phyloP scores from a whole-genome alignment of 2,888 invertebrate genomes.

The Daptonema setosum region DNA sequence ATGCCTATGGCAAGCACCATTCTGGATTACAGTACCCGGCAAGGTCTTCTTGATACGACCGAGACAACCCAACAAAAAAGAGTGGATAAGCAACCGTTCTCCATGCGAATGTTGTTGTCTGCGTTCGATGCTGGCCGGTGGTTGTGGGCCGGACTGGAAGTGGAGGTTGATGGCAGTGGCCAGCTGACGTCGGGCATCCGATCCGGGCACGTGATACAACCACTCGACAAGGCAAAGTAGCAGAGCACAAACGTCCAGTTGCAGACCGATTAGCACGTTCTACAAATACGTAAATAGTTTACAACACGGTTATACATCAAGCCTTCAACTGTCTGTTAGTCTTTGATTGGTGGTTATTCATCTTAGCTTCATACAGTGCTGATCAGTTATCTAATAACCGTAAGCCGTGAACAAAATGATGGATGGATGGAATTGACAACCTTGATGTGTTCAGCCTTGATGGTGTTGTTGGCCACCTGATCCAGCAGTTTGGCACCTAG shows the following conservation, averaged over 20 bases:
- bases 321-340: not conserved
- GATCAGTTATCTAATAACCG: too few relatives aligned
- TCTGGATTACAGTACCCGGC: too few relatives aligned
- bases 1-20: too few relatives aligned
- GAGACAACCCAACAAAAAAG: too few relatives aligned
- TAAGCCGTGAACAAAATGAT: too few relatives aligned
- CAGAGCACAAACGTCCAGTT: slow-evolving; percentile 8
- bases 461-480: too few relatives aligned
- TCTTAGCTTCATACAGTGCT: too few relatives aligned
- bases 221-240: slow-evolving; percentile 14
- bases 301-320: too few relatives aligned
- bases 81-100: not conserved
- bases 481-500: not conserved
- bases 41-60: too few relatives aligned
- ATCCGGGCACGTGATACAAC: slow-evolving; percentile 8
- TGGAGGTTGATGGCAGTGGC: not conserved
- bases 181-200: not conserved
- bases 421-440: too few relatives aligned
- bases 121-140: not conserved
- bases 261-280: not conserved
- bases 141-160: not conserved
- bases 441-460: too few relatives aligned
- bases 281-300: too few relatives aligned
- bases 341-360: not conserved
- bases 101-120: not conserved